Percentiles rank a stretch among this genome's conserved stretches.
phyloP scores from a whole-genome alignment of 2,888 invertebrate genomes.

The Branchipolynoe longqiensis region DNA sequence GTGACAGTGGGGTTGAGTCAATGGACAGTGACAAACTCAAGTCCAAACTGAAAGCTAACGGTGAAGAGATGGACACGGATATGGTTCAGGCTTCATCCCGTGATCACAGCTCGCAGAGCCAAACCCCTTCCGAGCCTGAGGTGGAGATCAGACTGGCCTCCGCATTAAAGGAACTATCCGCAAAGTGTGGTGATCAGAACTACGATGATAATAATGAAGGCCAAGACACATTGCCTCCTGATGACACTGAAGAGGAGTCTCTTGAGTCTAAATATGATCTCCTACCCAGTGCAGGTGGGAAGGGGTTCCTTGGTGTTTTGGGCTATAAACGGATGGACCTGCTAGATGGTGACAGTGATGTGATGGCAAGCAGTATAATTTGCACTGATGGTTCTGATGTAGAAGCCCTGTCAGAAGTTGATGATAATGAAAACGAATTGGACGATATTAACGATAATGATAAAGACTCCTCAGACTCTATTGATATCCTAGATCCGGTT shows the following conservation, averaged over 20 bases:
- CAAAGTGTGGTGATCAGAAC: background rate
- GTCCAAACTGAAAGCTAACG: constrained; percentile 2
- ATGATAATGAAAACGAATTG: constrained; percentile 45
- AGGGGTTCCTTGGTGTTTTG: constrained; percentile 38
- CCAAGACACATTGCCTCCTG: background rate
- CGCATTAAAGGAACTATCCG: too few relatives aligned
- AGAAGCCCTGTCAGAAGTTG: constrained; percentile 52
- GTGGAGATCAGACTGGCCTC: background rate
- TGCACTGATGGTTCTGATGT: constrained; percentile 59
- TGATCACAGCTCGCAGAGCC: background rate
- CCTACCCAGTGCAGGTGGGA: constrained; percentile 29
- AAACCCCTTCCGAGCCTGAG: background rate
- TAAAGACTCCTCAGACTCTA: constrained; percentile 62
- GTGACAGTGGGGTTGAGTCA: constrained; percentile 47
- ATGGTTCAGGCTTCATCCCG: background rate
- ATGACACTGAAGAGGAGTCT: too few relatives aligned
- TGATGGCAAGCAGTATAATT: constrained; percentile 58
- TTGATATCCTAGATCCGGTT: constrained; percentile 60
- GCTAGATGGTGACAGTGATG: constrained; percentile 27
- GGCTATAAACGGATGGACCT: constrained; percentile 32
- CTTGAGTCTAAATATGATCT: constrained; percentile 47
- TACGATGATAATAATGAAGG: background rate
- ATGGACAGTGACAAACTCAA: constrained; percentile 45
- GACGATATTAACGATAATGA: constrained; percentile 58
- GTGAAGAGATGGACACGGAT: constrained; percentile 5